Base-by-base conservation (phyloP, 1,140 invertebrate genomes). In the Propsilocerus akamusi region DNA sequence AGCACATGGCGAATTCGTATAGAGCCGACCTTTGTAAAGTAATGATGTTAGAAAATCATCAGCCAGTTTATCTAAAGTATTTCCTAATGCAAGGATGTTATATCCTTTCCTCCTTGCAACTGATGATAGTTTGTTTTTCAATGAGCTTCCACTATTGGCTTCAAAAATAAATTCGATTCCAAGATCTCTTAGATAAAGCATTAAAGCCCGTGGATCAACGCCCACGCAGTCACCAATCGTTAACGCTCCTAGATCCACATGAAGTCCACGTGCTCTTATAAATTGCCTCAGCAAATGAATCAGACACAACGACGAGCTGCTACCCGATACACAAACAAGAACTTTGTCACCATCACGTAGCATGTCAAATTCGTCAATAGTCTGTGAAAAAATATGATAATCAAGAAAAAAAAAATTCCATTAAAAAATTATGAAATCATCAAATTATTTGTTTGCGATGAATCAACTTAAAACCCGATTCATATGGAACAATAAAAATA, bases 261-360 rank as follows among this genome's bases (percentile, higher is more conserved):
- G 69, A 14, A 87, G 72, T 2, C 82, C 83, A 63, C 86, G 80
- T 8, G 77, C 76, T 46, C 73, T 68, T 1, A 75, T 74, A 61
- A 87, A 89, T 59, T 93, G 86, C 49, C 81, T 77, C 51, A 94
- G 68, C 2, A 83, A 81, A 61, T 94, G 89, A 1, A 94, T 67
- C 0, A 94, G 65, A 1, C 80, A 78, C 2, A 93, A 64, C 0
- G 88, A 92, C 59, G 86, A 83, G 51, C 81, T 82, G 0, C 83
- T 83, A 0, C 80, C 85, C 0, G 83, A 83, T n/a, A 93, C 66
- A 64, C 90, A 92, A 2, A 93, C 75, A 54, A 94, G 65, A 10
- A 93, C 75, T 49, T 77, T 74, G 58, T 95, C 90, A 3, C 81
- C 84, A 59, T 86, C 74, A 52, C 76, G 70, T 14, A 95, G 79